Percentiles rank a stretch among this genome's conserved stretches.
These are phyloP conservation scores for Aethes cnicana DNA, from an alignment of 2,888 invertebrate genomes.

Conservation along the genomic window DNA sequence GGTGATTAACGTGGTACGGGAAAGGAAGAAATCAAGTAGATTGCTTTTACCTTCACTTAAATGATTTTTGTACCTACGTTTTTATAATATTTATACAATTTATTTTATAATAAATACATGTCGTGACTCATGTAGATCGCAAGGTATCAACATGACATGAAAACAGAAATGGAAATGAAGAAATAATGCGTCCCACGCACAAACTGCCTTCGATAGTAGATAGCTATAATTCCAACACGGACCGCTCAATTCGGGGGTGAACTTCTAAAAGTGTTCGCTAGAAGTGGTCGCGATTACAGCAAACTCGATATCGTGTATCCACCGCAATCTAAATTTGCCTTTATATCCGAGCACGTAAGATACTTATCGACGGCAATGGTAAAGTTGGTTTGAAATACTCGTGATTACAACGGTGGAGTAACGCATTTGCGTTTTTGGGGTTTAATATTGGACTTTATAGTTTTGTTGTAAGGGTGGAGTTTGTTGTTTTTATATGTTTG, in stretches of 20 bases:
- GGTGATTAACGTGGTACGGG: constrained; percentile 14
- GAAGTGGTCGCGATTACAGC: constrained; percentile 78
- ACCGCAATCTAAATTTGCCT: constrained; percentile 42
- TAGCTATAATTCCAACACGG: constrained; percentile 69
- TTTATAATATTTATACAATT: constrained; percentile 30
- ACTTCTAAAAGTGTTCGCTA: constrained; percentile 76
- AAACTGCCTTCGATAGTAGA: constrained; percentile 68
- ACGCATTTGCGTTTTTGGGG: constrained; percentile 36
- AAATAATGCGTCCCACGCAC: constrained; percentile 72
- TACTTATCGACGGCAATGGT: constrained; percentile 43
- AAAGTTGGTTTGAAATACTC: constrained; percentile 50
- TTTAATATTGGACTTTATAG: constrained; percentile 32
- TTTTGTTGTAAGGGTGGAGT: constrained; percentile 32
- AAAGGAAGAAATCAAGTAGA: neutral
- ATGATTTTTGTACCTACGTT: too few relatives aligned
- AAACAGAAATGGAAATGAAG: constrained; percentile 60
- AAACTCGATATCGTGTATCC: constrained; percentile 43
- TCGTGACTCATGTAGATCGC: constrained; percentile 22
- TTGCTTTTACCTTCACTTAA: too few relatives aligned
- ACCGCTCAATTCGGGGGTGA: constrained; percentile 78
- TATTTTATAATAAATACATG: constrained; percentile 26
- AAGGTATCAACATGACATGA: constrained; percentile 26
- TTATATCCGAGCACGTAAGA: constrained; percentile 48
- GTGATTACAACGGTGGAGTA: constrained; percentile 56
- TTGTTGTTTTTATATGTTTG: constrained; percentile 33